Evolutionary conservation across 2,888 invertebrate genomes (phyloP).

Genomic region (Drosophila planitibia): DNA sequence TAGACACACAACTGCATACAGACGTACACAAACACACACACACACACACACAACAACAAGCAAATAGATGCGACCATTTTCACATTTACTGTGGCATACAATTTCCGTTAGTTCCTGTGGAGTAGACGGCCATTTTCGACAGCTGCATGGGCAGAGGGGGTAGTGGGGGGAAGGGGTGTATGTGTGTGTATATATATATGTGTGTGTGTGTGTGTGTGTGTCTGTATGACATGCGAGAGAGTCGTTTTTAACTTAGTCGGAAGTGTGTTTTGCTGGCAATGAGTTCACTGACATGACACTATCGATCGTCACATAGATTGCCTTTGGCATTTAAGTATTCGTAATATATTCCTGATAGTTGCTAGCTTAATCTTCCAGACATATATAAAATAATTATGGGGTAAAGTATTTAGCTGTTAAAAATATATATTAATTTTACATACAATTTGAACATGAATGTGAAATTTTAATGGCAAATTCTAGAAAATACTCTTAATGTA

Average conservation of each 20-base stretch:
- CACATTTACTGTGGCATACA: slow-evolving; percentile 35
- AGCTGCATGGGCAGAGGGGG: neutral
- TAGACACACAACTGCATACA: slow-evolving; percentile 12
- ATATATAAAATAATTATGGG: neutral
- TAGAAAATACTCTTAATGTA: neutral
- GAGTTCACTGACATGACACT: slow-evolving; percentile 48
- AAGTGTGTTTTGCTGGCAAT: slow-evolving; percentile 41
- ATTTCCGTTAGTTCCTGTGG: slow-evolving; percentile 50
- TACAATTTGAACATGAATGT: neutral
- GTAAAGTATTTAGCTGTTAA: neutral
- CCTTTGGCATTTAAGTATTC: neutral
- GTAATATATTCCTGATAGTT: neutral
- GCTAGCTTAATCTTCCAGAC: neutral
- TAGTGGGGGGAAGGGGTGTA: neutral
- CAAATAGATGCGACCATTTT: slow-evolving; percentile 18
- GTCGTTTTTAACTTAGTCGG: slow-evolving; percentile 36
- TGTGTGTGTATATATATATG: neutral
- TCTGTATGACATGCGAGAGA: neutral
- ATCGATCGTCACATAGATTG: slow-evolving; percentile 38
- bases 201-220: neutral
- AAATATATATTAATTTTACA: neutral
- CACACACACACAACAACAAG: slow-evolving; percentile 8
- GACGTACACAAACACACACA: neutral
- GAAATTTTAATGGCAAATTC: neutral
- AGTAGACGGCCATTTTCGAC: slow-evolving; percentile 24